Base-by-base conservation (phyloP, 2,113 vertebrate genomes). In the Neofelis nebulosa region DNA sequence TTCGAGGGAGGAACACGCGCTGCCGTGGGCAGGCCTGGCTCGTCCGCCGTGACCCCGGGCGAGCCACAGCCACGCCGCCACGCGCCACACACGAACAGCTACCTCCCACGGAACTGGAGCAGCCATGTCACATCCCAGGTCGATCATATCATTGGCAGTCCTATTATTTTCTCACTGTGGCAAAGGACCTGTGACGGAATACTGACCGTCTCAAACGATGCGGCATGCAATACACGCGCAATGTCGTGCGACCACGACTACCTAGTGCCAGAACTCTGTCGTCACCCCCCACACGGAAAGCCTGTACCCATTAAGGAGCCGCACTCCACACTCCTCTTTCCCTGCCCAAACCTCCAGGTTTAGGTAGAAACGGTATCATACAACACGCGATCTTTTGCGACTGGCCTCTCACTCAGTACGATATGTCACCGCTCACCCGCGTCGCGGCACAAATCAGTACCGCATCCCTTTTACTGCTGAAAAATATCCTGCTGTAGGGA, bases 61-160 rank as follows among this genome's bases (percentile, higher is more conserved):
- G 33, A 23, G 41, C 33, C 52, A 10, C 38, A 14, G 7, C 31
- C 13, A 45, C 63, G 25, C 63, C n/a, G 7, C 2, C 23, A 16
- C 3, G 23, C 8, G 1, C 38, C 13, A 14, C 13, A 29, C 18
- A 27, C 0, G 1, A 21, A 1, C 0, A 4, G 21, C n/a, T 41
- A 29, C 48, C 52, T 89, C n/a, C 88, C 48, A 5, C 41, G 61
- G 55, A 48, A 19, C 12, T 0, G 18, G 21, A 55, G 63, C 0
- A 4, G 16, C 21, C 33, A 0, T 4, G 38, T 66, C 33, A 4
- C 45, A 15, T 27, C 81, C 41, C 38, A 29, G 21, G 14, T 15
- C 50, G 11, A 61, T 61, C 78, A n/a, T 0, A 19, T 13, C 74
- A 16, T 1, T 3, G 52, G 52, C 21, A 36, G 55, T 8, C 16